Evolutionary conservation across 1,140 invertebrate species (phyloP).

Genomic region (Neodiprion virginianus): DNA sequence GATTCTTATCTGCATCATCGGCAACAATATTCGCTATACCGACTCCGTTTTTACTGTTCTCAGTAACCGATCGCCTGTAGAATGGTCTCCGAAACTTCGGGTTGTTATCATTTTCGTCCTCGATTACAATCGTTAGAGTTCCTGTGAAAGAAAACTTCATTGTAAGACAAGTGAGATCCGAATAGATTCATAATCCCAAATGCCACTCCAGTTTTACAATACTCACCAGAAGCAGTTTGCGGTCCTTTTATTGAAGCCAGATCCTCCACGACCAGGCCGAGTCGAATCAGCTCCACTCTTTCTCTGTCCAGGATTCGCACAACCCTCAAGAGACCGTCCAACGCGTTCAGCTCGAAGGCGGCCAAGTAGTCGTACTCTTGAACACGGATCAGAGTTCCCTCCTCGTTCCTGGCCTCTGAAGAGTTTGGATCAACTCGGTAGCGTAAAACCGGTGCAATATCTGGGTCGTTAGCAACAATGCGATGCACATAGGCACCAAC

Average conservation of each 20-base stretch:
- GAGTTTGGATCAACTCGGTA: constrained; percentile 75
- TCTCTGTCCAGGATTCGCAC: constrained; percentile 81
- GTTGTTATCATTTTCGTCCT: constrained; percentile 92
- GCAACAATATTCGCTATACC: constrained; percentile 83
- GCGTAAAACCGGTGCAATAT: constrained; percentile 76
- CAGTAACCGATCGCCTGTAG: constrained; percentile 81
- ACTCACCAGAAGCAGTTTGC: constrained; percentile 75
- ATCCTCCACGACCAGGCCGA: constrained; percentile 84
- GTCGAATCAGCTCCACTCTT: constrained; percentile 78
- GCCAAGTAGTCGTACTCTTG: constrained; percentile 76
- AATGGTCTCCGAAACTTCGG: constrained; percentile 82
- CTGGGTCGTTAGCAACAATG: constrained; percentile 79
- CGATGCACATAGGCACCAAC: constrained; percentile 74
- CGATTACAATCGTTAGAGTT: constrained; percentile 76
- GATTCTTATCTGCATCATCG: constrained; percentile 88
- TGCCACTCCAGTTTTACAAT: constrained; percentile 6
- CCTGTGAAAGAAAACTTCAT: constrained; percentile 57
- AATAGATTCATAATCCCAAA: constrained; percentile 21
- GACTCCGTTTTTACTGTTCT: constrained; percentile 88
- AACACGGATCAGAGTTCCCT: constrained; percentile 72
- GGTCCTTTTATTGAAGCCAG: constrained; percentile 76
- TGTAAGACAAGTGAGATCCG: constrained; percentile 17
- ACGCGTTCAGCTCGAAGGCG: constrained; percentile 76
- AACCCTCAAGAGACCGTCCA: constrained; percentile 75
- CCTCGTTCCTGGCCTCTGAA: constrained; percentile 82